Evolutionary conservation across 2,888 invertebrate species (phyloP), one percentile per base, ranked within the genome.

Genomic region (Sinotaia quadrata): DNA sequence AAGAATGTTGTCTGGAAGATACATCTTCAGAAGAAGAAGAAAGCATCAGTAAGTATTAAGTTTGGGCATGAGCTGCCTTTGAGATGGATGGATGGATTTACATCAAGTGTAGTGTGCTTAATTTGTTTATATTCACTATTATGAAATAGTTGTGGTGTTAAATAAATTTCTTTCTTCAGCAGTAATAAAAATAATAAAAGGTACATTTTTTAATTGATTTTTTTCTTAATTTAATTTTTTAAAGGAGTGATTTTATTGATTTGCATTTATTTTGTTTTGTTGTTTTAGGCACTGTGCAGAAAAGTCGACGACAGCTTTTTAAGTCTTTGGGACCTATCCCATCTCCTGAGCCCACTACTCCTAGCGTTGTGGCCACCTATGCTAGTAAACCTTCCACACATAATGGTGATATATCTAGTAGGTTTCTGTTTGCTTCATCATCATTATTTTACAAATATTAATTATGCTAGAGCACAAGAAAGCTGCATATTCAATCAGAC

Each of bases 11-110:
- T n/a, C 91, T 93, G 34, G 89, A 77, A 90, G 92, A 84, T 24
- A 84, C 86, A 3, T 88, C 88, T 69, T 93, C 93, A 34, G 94
- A 94, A 75, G 93, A 93, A 89, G 95, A 95, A 34, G 79, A 81
- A 41, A 63, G 51, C 65, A 18, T 63, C 71, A 76, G 76, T 76
- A 66, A 71, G 76, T 68, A 2, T 47, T 15, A n/a, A n/a, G n/a
- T n/a, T n/a, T n/a, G n/a, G n/a, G n/a, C n/a, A n/a, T n/a, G n/a
- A n/a, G n/a, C n/a, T n/a, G n/a, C n/a, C n/a, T n/a, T n/a, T n/a
- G n/a, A n/a, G n/a, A n/a, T n/a, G n/a, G n/a, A n/a, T n/a, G n/a
- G n/a, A n/a, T n/a, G n/a, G n/a, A n/a, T n/a, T n/a, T n/a, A n/a
- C n/a, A n/a, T n/a, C n/a, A n/a, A n/a, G n/a, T n/a, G n/a, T n/a